These are phyloP conservation scores for Drosophila seguyi DNA, from an alignment of 1,140 invertebrate species.

Conservation along the genomic window DNA sequence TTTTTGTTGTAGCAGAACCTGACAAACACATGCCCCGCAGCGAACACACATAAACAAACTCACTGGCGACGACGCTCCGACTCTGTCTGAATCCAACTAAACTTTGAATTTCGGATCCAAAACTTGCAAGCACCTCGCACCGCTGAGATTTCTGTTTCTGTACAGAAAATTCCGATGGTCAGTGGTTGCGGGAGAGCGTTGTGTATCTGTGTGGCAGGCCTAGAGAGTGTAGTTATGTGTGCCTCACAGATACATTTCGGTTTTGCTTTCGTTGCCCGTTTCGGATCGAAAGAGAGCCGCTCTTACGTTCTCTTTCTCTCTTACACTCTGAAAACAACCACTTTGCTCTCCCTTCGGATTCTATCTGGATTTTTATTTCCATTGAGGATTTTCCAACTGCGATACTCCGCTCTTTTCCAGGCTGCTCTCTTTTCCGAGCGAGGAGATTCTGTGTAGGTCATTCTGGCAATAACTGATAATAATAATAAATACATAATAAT, in stretches of 20 bases:
- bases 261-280: constrained; percentile 71
- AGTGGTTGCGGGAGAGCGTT: constrained; percentile 60
- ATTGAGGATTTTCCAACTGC: constrained; percentile 60
- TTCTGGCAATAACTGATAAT: constrained; percentile 25
- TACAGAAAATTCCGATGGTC: constrained; percentile 79
- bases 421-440: background rate
- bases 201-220: constrained; percentile 31
- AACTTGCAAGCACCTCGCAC: constrained; percentile 57
- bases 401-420: background rate
- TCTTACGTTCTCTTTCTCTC: constrained; percentile 5
- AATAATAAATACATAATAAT: constrained; percentile 6
- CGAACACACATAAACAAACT: constrained; percentile 80
- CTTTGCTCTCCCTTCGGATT: constrained; percentile 66
- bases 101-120: constrained; percentile 64
- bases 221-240: constrained; percentile 3
- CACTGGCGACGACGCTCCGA: constrained; percentile 79
- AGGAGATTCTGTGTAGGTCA: constrained; percentile 37
- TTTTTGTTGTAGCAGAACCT: constrained; percentile 45
- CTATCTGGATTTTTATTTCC: constrained; percentile 59
- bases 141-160: constrained; percentile 69
- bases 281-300: constrained; percentile 48
- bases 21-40: constrained; percentile 30
- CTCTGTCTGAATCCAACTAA: constrained; percentile 79
- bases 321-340: constrained; percentile 63
- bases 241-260: constrained; percentile 47